A percentile compares a stretch with the other conserved stretches of the same genome.
These are phyloP conservation scores for Caenorhabditis briggsae DNA, from an alignment of 1,140 invertebrate genomes.

Conservation along the genomic window DNA sequence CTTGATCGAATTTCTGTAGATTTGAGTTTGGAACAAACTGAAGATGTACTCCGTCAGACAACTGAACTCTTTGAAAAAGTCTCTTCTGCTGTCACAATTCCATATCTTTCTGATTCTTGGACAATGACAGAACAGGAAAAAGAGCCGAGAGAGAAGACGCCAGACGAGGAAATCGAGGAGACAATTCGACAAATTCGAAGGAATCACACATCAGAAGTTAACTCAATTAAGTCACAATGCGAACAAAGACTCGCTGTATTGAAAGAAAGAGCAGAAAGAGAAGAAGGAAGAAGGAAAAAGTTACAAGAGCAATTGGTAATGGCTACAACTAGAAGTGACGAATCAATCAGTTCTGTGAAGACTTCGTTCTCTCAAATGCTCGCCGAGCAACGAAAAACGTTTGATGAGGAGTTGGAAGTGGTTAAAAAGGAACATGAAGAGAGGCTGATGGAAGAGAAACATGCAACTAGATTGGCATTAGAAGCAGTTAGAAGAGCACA, in stretches of 20 bases:
- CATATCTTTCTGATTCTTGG: conserved; percentile 40
- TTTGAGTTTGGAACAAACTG: conserved; percentile 67
- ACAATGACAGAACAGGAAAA: conserved; percentile 47
- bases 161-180: conserved; percentile 13
- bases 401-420: conserved; percentile 68
- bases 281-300: conserved; percentile 67
- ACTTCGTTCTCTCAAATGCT: conserved; percentile 69
- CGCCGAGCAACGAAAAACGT: conserved; percentile 66
- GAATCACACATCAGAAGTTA: conserved; percentile 64
- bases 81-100: neutral
- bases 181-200: conserved; percentile 7
- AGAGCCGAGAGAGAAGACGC: conserved; percentile 3
- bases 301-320: conserved; percentile 72
- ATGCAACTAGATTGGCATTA: conserved; percentile 81
- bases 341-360: conserved; percentile 64
- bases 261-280: conserved; percentile 69
- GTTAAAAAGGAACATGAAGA: conserved; percentile 69
- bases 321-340: conserved; percentile 46
- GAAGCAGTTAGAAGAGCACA: conserved; percentile 93
- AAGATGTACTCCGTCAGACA: conserved; percentile 59
- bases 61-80: conserved; percentile 4
- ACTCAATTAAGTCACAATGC: conserved; percentile 66
- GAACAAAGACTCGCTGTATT: conserved; percentile 69
- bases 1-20: conserved; percentile 65
- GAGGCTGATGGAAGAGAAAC: conserved; percentile 76